Percentiles rank a stretch among this genome's conserved stretches.
These are phyloP conservation scores for Tyrannus savana DNA, from an alignment of 2,113 vertebrate species.

Conservation along the genomic window DNA sequence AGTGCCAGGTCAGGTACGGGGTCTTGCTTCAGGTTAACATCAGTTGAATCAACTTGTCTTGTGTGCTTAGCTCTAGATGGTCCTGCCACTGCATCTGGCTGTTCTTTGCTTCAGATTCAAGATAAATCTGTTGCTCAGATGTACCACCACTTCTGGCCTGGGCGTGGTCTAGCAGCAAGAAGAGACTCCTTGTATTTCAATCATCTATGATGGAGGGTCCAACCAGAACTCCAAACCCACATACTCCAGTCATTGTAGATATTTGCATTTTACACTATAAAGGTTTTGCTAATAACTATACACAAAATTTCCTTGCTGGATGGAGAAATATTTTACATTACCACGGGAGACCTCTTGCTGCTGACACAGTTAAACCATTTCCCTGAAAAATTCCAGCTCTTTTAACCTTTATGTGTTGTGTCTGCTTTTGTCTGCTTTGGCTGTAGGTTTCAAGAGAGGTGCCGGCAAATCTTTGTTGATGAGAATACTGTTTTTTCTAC, in stretches of 20 bases:
- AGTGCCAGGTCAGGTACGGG: accelerated
- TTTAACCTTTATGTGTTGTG: background rate
- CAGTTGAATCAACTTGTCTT: background rate
- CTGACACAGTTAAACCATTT: background rate
- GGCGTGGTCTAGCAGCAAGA: background rate
- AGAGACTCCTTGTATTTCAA: background rate
- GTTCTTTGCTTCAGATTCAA: background rate
- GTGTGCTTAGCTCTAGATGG: background rate
- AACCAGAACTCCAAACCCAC: background rate
- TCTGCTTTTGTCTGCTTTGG: background rate
- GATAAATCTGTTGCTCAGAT: background rate
- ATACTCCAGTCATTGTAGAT: background rate
- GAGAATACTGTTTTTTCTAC: background rate
- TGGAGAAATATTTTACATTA: background rate
- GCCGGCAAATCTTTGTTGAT: background rate
- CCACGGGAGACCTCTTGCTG: background rate
- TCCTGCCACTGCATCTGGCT: background rate
- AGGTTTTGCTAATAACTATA: background rate
- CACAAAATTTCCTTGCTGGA: background rate
- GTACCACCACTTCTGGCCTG: background rate
- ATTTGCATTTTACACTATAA: background rate
- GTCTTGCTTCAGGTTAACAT: background rate
- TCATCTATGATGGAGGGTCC: background rate
- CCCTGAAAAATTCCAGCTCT: background rate
- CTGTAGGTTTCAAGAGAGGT: background rate